Evolutionary conservation across 2,888 invertebrate genomes (phyloP).

Genomic region (Beris morrisii): DNA sequence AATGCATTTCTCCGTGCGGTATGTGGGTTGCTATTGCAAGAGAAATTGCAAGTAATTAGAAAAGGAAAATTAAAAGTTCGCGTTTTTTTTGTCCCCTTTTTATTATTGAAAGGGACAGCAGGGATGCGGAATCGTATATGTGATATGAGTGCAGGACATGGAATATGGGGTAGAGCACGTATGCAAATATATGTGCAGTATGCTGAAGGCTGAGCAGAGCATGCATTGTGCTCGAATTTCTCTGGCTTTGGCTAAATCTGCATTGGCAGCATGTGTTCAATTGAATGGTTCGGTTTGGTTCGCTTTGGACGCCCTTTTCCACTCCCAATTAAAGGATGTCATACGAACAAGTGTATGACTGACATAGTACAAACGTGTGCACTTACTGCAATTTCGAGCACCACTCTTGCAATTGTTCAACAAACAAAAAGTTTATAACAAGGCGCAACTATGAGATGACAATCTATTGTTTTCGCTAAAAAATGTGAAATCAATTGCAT

Average conservation of each 20-base stretch:
- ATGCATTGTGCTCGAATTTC: constrained; percentile 35
- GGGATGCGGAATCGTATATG: background rate
- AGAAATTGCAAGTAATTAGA: constrained; percentile 38
- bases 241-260: constrained; percentile 9
- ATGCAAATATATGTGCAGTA: too few relatives aligned
- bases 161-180: too few relatives aligned
- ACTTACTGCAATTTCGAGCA: constrained; percentile 13
- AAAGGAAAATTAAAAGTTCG: constrained; percentile 38
- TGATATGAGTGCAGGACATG: too few relatives aligned
- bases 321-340: constrained; percentile 27
- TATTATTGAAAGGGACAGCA: constrained; percentile 12
- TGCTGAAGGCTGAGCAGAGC: background rate
- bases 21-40: constrained; percentile 17
- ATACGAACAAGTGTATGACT: constrained; percentile 9
- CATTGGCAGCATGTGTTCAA: constrained; percentile 36
- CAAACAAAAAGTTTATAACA: background rate
- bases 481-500: too few relatives aligned
- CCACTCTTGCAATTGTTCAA: constrained; percentile 1
- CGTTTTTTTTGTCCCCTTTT: constrained; percentile 19
- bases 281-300: constrained; percentile 32
- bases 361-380: constrained; percentile 17
- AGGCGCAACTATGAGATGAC: background rate
- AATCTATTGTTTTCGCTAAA: constrained; percentile 4
- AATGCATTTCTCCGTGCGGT: constrained; percentile 32
- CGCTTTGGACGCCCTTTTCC: constrained; percentile 8